Conservation (phyloP, 1,140 invertebrate species). For the Drosophila santomea region DNA sequence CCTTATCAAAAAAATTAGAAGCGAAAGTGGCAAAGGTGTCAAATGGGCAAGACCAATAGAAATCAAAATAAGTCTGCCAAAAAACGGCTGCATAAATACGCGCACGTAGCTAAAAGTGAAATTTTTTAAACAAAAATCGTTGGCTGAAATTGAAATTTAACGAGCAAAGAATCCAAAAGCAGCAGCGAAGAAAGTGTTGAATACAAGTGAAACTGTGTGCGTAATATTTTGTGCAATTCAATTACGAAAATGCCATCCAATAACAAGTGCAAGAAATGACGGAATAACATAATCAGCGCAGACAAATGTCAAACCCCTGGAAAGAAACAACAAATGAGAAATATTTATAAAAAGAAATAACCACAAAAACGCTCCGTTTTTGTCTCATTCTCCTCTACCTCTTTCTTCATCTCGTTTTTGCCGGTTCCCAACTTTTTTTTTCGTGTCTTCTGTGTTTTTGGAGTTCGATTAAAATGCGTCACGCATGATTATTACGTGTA, state of each 20-base stretch:
- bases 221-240: constrained; percentile 54
- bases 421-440: constrained; percentile 26
- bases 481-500: constrained; percentile 74
- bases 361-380: constrained; percentile 33
- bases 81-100: constrained; percentile 37
- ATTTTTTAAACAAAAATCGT: constrained; percentile 48
- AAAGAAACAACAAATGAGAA: constrained; percentile 40
- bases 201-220: constrained; percentile 37
- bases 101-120: constrained; percentile 70
- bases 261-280: constrained; percentile 34
- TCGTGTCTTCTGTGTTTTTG: constrained; percentile 10
- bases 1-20: constrained; percentile 46
- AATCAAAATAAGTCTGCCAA: constrained; percentile 18
- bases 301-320: constrained; percentile 45
- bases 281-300: constrained; percentile 50
- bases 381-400: constrained; percentile 4
- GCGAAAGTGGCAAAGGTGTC: constrained; percentile 36
- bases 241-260: constrained; percentile 54
- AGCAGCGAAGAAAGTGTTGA: constrained; percentile 60
- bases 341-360: constrained; percentile 34
- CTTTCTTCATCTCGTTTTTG: constrained; percentile 37
- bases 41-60: constrained; percentile 6
- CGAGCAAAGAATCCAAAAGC: constrained; percentile 39
- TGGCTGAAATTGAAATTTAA: constrained; percentile 54
- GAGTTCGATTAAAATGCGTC: constrained; percentile 72